phyloP scores from a whole-genome alignment of 2,888 invertebrate species.

The Dasypolia templi region DNA sequence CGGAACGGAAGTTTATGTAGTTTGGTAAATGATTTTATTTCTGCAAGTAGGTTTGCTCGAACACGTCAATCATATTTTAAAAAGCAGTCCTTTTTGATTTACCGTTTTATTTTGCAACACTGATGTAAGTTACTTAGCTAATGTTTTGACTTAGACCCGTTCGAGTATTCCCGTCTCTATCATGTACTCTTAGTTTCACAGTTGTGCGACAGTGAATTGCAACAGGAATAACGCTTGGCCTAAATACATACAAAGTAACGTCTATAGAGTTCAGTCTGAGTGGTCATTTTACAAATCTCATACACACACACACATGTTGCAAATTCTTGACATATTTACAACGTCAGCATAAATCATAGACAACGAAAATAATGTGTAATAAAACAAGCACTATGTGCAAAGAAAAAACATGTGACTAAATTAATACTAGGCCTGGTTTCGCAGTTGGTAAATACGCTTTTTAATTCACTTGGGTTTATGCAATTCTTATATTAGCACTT shows the following conservation, averaged over 20 bases:
- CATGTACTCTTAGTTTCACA: background rate
- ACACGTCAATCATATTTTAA: too few species aligned
- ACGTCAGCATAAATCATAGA: constrained; percentile 18
- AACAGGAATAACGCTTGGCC: background rate
- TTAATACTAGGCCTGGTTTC: constrained; percentile 33
- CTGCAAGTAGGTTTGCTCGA: too few species aligned
- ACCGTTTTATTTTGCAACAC: too few species aligned
- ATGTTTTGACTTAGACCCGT: background rate
- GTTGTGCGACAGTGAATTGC: background rate
- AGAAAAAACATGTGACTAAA: constrained; percentile 28
- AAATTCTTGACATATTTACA: constrained; percentile 32
- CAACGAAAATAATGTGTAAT: constrained; percentile 36
- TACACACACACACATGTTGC: constrained; percentile 1
- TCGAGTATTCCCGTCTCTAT: background rate
- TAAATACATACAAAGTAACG: background rate
- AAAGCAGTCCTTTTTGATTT: too few species aligned
- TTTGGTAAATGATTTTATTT: too few species aligned
- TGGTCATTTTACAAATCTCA: constrained; percentile 3
- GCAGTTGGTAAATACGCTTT: constrained; percentile 30
- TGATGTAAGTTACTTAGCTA: background rate
- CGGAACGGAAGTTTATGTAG: too few species aligned
- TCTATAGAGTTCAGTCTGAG: background rate
- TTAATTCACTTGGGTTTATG: constrained; percentile 6
- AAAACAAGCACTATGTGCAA: constrained; percentile 55
- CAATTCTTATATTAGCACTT: background rate